Base-by-base conservation (phyloP, 1,140 invertebrate species). In the Scaptodrosophila lebanonensis region DNA sequence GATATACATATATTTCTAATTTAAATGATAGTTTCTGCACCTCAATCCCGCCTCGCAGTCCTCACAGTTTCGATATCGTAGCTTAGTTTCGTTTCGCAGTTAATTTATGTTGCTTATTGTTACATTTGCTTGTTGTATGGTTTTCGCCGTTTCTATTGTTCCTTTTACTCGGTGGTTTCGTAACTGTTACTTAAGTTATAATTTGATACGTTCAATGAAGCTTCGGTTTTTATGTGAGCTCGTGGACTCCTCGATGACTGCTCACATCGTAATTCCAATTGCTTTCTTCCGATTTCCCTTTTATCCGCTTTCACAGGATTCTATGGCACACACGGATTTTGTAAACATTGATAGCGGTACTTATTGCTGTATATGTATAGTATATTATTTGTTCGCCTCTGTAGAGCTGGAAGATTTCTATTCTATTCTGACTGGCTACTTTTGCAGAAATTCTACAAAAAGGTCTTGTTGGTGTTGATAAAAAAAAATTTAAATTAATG, bases 131-230 rank as follows among this genome's bases (percentile, higher is more conserved):
- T 54, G 6, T 39, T 38, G 6, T 48, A 48, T 13, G 2, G 20
- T 27, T 44, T 32, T 43, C 18, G 7, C 27, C 4, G 38, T 47
- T 36, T 61, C 47, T 61, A 43, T 54, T 54, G 12, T 29, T 20
- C 42, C 45, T 43, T 59, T 66, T 39, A 27, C 68, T 60, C 47
- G 36, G 47, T 43, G 48, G 48, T 51, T 51, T 44, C 18, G 48
- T 51, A 51, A 54, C 51, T 33, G 17, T 57, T 69, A 52, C 65
- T 82, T 66, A 82, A 66, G 66, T 54, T 66, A 82, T 73, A 66
- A 73, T 75, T 79, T 63, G 75, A 82, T 82, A 69, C 66, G 65
- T 70, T 82, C 66, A 7, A 3, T 38, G n/a, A n/a, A n/a, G n/a
- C n/a, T 16, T 13, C 35, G 15, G 9, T 9, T 33, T 33, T 33